phyloP scores from a whole-genome alignment of 2,797 vertebrate genomes.

The Crocidura indochinensis region DNA sequence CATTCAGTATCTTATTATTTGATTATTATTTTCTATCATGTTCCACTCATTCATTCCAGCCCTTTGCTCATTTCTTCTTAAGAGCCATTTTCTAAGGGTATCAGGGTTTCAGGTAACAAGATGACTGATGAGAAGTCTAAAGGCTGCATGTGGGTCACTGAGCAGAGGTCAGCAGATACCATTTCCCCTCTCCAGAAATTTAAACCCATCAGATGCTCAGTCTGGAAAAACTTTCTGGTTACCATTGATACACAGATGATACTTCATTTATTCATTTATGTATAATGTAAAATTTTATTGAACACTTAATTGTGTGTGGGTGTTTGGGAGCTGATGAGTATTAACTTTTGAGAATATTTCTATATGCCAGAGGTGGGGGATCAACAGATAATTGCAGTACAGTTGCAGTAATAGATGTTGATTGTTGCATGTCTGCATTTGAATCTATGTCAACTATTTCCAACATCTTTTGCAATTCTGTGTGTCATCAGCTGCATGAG shows the following conservation, averaged over 20 bases:
- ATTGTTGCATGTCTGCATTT: background rate
- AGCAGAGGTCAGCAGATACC: conserved; percentile 25
- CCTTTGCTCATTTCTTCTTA: background rate
- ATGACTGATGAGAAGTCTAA: conserved; percentile 58
- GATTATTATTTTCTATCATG: background rate
- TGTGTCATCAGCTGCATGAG: background rate
- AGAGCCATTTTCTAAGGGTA: conserved; percentile 50
- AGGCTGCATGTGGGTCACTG: conserved; percentile 51
- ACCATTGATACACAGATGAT: background rate
- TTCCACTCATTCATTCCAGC: background rate
- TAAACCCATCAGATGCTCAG: background rate
- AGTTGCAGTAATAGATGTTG: background rate
- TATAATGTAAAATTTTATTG: background rate
- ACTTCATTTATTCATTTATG: background rate
- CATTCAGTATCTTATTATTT: background rate
- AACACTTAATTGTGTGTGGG: conserved; percentile 19
- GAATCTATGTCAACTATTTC: background rate
- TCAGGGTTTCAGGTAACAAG: conserved; percentile 68
- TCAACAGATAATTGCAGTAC: background rate
- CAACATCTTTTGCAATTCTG: background rate
- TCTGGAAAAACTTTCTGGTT: background rate
- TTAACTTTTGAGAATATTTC: background rate
- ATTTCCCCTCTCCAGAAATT: background rate
- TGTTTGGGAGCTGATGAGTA: background rate
- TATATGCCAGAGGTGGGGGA: too few relatives aligned